Conservation (phyloP, 1,140 invertebrate genomes). For the Diachasmimorpha longicaudata region DNA sequence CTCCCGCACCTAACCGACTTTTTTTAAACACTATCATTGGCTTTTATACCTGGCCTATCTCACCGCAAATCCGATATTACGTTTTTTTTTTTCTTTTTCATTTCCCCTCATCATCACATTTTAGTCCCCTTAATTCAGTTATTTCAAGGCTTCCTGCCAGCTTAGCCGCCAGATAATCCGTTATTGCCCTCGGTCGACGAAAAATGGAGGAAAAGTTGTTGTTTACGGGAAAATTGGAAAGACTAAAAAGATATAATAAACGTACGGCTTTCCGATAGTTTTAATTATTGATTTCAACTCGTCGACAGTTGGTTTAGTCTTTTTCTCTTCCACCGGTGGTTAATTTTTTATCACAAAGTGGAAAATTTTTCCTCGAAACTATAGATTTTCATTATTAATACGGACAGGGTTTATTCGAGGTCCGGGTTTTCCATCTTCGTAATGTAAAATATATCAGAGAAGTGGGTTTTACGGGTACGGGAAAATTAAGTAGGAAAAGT, state of each 20-base stretch:
- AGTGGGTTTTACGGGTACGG: too few relatives aligned
- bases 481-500: too few relatives aligned
- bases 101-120: slow-evolving; percentile 20
- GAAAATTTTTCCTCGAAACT: background rate
- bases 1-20: slow-evolving; percentile 43
- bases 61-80: slow-evolving; percentile 29
- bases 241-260: background rate
- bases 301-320: too few relatives aligned
- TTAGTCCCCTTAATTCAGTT: slow-evolving; percentile 46
- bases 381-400: too few relatives aligned
- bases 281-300: background rate
- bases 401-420: too few relatives aligned
- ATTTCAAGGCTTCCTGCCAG: slow-evolving; percentile 52
- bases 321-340: too few relatives aligned
- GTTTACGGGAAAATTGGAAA: background rate
- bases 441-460: too few relatives aligned
- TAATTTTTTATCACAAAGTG: background rate
- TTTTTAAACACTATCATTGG: slow-evolving; percentile 1
- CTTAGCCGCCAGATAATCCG: slow-evolving; percentile 55
- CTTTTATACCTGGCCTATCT: slow-evolving; percentile 42
- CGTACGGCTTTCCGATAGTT: background rate
- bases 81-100: background rate
- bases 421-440: too few relatives aligned
- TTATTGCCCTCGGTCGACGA: slow-evolving; percentile 45
- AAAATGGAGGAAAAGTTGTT: slow-evolving; percentile 42